Conservation (phyloP, 2,888 invertebrate genomes). For the Nebria salina region DNA sequence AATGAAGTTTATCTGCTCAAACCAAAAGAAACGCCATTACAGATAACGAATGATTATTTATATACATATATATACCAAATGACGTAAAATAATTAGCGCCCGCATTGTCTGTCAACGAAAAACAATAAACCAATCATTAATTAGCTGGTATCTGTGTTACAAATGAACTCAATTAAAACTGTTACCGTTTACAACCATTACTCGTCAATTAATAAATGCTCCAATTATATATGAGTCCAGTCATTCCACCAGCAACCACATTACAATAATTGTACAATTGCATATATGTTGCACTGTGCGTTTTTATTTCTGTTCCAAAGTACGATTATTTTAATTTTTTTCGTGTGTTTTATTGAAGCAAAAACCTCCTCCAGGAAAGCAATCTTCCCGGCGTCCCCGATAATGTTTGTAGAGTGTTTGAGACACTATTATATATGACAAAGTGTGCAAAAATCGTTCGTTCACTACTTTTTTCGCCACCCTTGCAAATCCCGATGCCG, state of each 20-base stretch:
- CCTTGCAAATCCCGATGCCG: slow-evolving; percentile 21
- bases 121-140: slow-evolving; percentile 43
- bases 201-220: slow-evolving; percentile 39
- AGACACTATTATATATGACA: slow-evolving; percentile 46
- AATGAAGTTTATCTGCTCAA: neutral
- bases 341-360: neutral
- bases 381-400: slow-evolving; percentile 20
- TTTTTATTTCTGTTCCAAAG: too few relatives aligned
- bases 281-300: too few relatives aligned
- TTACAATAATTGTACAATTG: too few relatives aligned
- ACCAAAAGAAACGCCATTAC: neutral
- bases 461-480: slow-evolving; percentile 40
- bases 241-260: too few relatives aligned
- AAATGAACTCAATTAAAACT: slow-evolving; percentile 38
- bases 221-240: slow-evolving; percentile 18
- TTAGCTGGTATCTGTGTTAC: slow-evolving; percentile 36
- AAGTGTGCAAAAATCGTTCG: slow-evolving; percentile 45
- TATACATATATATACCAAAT: neutral
- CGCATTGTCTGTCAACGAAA: slow-evolving; percentile 32
- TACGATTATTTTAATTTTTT: neutral
- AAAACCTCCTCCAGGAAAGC: neutral
- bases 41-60: slow-evolving; percentile 25
- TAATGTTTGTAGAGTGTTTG: slow-evolving; percentile 46
- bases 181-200: slow-evolving; percentile 38
- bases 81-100: slow-evolving; percentile 28